These are phyloP conservation scores for Meganola albula DNA, from an alignment of 2,888 invertebrate species.

Conservation along the genomic window DNA sequence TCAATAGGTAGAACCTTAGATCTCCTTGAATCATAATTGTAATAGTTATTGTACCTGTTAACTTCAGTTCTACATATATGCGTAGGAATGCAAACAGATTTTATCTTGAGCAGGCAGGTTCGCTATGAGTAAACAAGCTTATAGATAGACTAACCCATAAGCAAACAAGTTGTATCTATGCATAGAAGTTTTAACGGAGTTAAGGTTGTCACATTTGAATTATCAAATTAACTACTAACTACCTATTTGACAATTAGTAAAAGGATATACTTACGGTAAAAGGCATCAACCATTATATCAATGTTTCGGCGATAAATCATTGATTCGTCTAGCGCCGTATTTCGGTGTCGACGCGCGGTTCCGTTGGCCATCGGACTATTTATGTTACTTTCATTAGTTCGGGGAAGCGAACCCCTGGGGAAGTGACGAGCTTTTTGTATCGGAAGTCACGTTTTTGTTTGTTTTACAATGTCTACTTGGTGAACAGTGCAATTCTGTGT, in stretches of 20 bases:
- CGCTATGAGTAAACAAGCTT: slow-evolving; percentile 5
- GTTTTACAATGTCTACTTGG: slow-evolving; percentile 45
- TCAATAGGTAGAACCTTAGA: too few species aligned
- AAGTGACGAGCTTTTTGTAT: slow-evolving; percentile 67
- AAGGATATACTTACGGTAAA: slow-evolving; percentile 31
- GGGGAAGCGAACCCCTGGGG: slow-evolving; percentile 58
- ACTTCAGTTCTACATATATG: too few species aligned
- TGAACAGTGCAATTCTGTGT: slow-evolving; percentile 32
- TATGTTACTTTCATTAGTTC: slow-evolving; percentile 73
- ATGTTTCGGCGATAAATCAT: slow-evolving; percentile 65
- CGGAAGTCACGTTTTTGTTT: slow-evolving; percentile 58
- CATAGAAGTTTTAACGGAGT: neutral
- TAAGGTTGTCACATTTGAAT: slow-evolving; percentile 6
- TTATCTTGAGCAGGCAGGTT: slow-evolving; percentile 6
- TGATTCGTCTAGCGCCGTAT: slow-evolving; percentile 42
- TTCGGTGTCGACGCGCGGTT: slow-evolving; percentile 56
- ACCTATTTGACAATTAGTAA: slow-evolving; percentile 14
- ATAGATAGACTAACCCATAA: too few species aligned
- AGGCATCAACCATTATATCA: slow-evolving; percentile 41
- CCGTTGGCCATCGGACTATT: slow-evolving; percentile 56
- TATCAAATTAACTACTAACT: neutral
- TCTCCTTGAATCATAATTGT: too few species aligned
- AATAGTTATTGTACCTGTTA: too few species aligned
- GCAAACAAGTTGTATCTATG: too few species aligned
- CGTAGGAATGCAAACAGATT: slow-evolving; percentile 10